These are phyloP conservation scores for Troides aeacus DNA, from an alignment of 2,888 invertebrate genomes.

Conservation along the genomic window DNA sequence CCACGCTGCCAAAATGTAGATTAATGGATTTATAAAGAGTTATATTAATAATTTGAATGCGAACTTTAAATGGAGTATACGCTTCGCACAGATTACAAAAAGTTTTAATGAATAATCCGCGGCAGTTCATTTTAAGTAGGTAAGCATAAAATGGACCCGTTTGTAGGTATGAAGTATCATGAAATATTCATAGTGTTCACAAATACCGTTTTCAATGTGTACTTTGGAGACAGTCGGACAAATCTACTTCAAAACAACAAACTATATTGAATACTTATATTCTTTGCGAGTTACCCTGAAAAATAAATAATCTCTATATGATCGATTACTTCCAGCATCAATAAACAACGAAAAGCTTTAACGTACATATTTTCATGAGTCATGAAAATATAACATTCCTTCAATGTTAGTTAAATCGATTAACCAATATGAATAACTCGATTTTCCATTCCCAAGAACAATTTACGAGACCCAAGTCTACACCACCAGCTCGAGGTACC, in stretches of 20 bases:
- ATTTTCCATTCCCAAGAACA: too few species aligned
- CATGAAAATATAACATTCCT: too few species aligned
- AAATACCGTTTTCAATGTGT: background rate
- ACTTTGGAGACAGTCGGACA: background rate
- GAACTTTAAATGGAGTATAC: conserved; percentile 1
- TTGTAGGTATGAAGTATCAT: background rate
- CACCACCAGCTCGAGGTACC: too few species aligned
- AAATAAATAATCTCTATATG: background rate
- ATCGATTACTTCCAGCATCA: too few species aligned
- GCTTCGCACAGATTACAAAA: conserved; percentile 2
- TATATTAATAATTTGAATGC: background rate
- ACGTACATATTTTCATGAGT: too few species aligned
- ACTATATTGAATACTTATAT: background rate
- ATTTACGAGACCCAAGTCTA: too few species aligned
- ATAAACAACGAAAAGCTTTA: too few species aligned
- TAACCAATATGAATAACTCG: too few species aligned
- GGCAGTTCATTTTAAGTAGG: background rate
- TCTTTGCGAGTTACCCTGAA: background rate
- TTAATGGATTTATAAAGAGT: background rate
- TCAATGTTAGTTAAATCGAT: too few species aligned
- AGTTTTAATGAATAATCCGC: conserved; percentile 1
- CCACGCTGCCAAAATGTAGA: background rate
- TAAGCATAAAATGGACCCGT: background rate
- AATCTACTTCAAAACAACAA: background rate
- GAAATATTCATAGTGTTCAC: background rate